phyloP scores from a whole-genome alignment of 2,113 vertebrate species.

The Aix galericulata region DNA sequence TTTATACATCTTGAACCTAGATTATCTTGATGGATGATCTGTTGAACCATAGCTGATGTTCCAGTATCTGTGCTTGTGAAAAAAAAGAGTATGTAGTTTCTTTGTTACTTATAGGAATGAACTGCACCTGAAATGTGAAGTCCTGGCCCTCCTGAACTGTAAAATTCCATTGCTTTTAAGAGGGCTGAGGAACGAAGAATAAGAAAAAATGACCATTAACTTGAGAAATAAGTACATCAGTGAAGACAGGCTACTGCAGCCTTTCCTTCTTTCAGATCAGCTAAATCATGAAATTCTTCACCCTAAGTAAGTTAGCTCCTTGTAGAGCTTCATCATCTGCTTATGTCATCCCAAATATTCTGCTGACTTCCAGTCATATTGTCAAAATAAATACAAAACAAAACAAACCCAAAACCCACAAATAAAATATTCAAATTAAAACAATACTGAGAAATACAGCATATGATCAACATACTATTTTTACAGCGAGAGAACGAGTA shows the following conservation, averaged over 20 bases:
- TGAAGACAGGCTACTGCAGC: neutral
- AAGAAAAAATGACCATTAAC: neutral
- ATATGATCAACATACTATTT: neutral
- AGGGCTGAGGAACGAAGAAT: neutral
- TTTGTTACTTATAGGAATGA: neutral
- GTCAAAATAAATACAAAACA: neutral
- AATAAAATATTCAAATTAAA: neutral
- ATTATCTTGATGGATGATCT: neutral
- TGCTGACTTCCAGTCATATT: neutral
- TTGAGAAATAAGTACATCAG: neutral
- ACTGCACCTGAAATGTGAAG: neutral
- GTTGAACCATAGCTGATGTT: neutral
- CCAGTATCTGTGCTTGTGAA: neutral
- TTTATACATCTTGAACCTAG: neutral
- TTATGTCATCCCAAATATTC: neutral
- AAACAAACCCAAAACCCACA: neutral
- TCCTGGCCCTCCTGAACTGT: neutral
- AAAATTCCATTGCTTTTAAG: neutral
- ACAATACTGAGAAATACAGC: neutral
- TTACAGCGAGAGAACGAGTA: neutral
- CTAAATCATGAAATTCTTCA: neutral
- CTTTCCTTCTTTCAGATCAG: neutral
- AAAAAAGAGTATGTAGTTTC: neutral
- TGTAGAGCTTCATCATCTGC: neutral
- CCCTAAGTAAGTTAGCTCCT: neutral